These are phyloP conservation scores for Coronaproctus castanopsis DNA, from an alignment of 2,888 invertebrate genomes.

Conservation along the genomic window DNA sequence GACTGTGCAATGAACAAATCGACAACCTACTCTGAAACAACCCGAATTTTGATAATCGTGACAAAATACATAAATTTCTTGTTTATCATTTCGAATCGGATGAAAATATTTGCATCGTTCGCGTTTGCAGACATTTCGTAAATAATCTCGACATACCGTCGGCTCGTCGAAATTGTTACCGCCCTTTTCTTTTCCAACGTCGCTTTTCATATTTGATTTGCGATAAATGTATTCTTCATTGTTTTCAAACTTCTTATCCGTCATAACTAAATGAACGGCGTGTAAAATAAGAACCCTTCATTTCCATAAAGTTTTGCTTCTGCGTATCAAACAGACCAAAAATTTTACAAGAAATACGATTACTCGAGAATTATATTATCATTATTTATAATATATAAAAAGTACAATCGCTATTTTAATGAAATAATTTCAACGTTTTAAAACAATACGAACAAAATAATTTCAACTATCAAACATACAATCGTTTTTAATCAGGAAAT, in stretches of 20 bases:
- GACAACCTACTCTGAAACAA: constrained; percentile 51
- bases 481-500: too few species aligned
- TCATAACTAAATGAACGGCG: not conserved
- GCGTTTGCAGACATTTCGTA: constrained; percentile 36
- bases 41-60: constrained; percentile 50
- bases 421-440: too few species aligned
- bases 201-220: not conserved
- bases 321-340: too few species aligned
- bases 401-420: too few species aligned
- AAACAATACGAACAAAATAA: too few species aligned
- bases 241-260: not conserved
- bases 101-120: constrained; percentile 20
- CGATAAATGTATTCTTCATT: not conserved
- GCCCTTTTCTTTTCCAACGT: not conserved
- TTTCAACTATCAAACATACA: too few species aligned
- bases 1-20: constrained; percentile 53
- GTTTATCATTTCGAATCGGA: constrained; percentile 16
- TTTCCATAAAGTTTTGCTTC: too few species aligned
- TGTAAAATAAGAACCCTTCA: too few species aligned
- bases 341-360: too few species aligned
- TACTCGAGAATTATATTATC: too few species aligned
- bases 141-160: constrained; percentile 34
- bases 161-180: constrained; percentile 2
- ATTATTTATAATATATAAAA: too few species aligned
- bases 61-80: constrained; percentile 33